phyloP scores from a whole-genome alignment of 2,113 vertebrate genomes.

The Conger conger region DNA sequence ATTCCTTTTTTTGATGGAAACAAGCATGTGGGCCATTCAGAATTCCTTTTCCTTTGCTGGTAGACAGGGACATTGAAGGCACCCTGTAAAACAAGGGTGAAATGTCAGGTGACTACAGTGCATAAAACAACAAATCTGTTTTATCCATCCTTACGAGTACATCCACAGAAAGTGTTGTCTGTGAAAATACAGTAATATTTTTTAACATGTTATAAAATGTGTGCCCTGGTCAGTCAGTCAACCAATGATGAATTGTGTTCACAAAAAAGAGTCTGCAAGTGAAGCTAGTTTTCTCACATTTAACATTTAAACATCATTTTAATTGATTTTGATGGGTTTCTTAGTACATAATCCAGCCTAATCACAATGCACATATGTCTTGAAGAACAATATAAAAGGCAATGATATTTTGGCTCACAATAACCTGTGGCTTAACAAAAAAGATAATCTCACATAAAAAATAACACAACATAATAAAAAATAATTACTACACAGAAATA shows the following conservation, averaged over 20 bases:
- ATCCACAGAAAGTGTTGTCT: neutral
- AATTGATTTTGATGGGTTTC: neutral
- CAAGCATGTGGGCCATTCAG: neutral
- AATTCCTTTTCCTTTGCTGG: slow-evolving; percentile 47
- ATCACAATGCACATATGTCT: neutral
- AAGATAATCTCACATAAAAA: neutral
- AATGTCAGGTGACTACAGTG: slow-evolving; percentile 1
- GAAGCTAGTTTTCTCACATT: neutral
- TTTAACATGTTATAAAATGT: neutral
- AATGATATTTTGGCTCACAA: no score
- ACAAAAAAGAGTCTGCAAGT: neutral
- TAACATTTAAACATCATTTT: neutral
- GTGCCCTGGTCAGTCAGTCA: neutral
- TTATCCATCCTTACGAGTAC: neutral
- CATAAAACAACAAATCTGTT: neutral
- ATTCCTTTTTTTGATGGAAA: neutral
- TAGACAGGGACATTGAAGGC: slow-evolving; percentile 41
- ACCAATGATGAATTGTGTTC: neutral
- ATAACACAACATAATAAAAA: neutral
- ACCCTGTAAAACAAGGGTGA: slow-evolving; percentile 52
- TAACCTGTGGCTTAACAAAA: no score
- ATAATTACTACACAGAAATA: no score
- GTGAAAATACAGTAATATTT: neutral
- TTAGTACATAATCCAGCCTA: neutral
- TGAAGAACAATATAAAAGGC: no score